Evolutionary conservation across 2,888 invertebrate genomes (phyloP).

Genomic region (Napeogenes inachia): DNA sequence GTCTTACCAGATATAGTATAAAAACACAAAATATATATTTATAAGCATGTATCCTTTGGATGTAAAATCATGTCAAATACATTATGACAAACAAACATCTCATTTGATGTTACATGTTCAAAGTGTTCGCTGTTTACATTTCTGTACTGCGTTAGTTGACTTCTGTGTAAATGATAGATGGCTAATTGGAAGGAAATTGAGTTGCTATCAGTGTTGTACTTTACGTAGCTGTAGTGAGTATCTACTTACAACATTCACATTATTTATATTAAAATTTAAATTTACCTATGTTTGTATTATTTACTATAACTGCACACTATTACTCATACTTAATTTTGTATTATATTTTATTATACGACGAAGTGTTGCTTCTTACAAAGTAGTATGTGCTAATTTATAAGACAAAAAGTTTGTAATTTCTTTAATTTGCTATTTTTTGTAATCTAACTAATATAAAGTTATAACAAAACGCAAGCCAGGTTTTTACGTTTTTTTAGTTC

Average conservation of each 20-base stretch:
- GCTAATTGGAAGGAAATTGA: neutral
- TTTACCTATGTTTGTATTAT: no score
- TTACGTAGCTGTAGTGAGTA: neutral
- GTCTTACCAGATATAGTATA: no score
- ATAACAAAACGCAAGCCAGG: no score
- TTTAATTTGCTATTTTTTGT: no score
- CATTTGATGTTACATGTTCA: conserved; percentile 1
- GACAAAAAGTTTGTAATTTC: no score
- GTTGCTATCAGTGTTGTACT: neutral
- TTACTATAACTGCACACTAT: no score
- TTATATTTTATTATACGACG: no score
- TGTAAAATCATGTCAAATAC: neutral
- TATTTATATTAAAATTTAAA: neutral
- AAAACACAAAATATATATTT: neutral
- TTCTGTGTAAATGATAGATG: conserved; percentile 2
- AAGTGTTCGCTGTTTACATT: conserved; percentile 1
- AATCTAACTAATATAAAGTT: no score
- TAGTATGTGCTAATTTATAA: no score
- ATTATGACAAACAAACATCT: conserved; percentile 4
- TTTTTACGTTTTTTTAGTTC: no score
- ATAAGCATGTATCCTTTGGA: neutral
- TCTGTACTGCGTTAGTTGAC: neutral
- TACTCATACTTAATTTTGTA: no score
- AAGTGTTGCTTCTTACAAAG: no score
- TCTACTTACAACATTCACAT: neutral